Base-by-base conservation (phyloP, 2,888 invertebrate species). In the Hybos culiciformis region DNA sequence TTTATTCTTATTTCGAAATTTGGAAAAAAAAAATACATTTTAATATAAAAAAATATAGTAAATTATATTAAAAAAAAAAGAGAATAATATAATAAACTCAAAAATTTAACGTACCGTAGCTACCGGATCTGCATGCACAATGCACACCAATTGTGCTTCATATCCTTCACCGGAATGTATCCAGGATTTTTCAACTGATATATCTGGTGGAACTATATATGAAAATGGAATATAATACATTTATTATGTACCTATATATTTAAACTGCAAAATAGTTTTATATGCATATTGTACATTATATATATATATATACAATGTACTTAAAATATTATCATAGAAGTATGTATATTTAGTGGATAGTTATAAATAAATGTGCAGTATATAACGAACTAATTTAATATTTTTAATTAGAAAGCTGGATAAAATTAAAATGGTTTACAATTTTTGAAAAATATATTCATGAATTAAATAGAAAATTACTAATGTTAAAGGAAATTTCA, bases 161-260 rank as follows among this genome's bases (percentile, higher is more conserved):
- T 76, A 78, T 0, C 78, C 79, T 54, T 80, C 79, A 1, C 78
- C 79, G 0, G 78, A 76, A 60, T 80, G 79, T 39, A 80, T 74
- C 78, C 78, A 78, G 8, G 76, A 75, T 41, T 77, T 66, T 60
- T 79, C 79, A 54, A 78, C 78, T 42, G 75, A 75, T 50, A 79
- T 79, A 59, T 80, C 79, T 4, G 79, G 79, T 0, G 78, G 77
- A 64, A 77, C 79, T 79, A 68, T 1, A 67, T 55, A 46, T 24
- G 41, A 49, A 44, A 43, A 45, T 29, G 18, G 42, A 34, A 39
- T 44, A 46, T 36, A 20, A 29, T 29, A 29, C 9, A 4, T 29
- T 24, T 8, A 8, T 24, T 24, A 24, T 24, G 11, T 11, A 8
- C 24, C 7, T 8, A 24, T 24, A 5, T 12, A 11, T 29, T 12